phyloP scores from a whole-genome alignment of 2,113 vertebrate genomes.

The Eulacestoma nigropectus region DNA sequence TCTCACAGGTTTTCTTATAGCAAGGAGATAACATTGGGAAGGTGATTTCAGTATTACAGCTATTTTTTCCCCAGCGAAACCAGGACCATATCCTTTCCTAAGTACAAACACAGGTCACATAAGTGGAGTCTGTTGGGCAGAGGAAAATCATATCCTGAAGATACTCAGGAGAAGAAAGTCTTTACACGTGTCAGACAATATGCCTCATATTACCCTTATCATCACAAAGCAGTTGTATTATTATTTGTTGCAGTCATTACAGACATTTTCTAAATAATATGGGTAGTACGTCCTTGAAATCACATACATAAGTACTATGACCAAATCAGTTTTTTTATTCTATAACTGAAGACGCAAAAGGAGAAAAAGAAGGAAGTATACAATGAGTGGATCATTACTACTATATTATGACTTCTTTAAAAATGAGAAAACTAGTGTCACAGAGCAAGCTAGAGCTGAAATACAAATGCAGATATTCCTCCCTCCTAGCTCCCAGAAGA shows the following conservation, averaged over 20 bases:
- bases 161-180: background rate
- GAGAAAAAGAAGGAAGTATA: background rate
- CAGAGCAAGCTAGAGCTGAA: background rate
- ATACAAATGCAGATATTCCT: background rate
- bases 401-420: background rate
- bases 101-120: background rate
- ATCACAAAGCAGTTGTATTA: background rate
- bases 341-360: background rate
- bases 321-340: background rate
- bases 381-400: background rate
- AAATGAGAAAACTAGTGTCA: background rate
- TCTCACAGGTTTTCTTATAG: background rate
- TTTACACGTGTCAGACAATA: background rate
- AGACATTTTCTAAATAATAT: background rate
- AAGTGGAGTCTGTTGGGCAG: background rate
- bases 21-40: background rate
- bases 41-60: background rate
- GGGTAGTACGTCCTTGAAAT: background rate
- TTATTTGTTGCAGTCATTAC: background rate
- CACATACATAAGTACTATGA: fast-evolving
- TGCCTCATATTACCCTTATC: background rate
- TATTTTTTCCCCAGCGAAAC: background rate
- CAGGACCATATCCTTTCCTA: background rate
- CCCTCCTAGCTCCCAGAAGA: background rate
- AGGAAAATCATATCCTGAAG: background rate